Base-by-base conservation (phyloP, 2,113 vertebrate species). In the Glaucomys volans region DNA sequence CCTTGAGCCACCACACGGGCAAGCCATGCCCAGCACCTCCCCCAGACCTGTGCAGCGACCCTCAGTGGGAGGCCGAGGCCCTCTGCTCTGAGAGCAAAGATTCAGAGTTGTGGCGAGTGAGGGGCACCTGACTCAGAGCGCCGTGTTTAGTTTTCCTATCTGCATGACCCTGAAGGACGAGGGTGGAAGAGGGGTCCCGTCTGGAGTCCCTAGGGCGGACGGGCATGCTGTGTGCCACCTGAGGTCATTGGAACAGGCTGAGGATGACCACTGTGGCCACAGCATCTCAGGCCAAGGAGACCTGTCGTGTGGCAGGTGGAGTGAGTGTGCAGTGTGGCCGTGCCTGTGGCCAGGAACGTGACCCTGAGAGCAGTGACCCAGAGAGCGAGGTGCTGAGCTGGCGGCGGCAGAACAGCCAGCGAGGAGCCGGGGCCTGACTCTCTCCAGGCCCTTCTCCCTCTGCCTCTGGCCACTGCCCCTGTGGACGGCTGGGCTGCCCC, bases 151-250 rank as follows among this genome's bases (percentile, higher is more conserved):
- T 30, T 69, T 2, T 50, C 85, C 69, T 30, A 35, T 75, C 62
- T 64, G 64, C 4, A 2, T 28, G 3, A 24, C 8, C 67, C 2
- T 0, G 17, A 59, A 42, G 26, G 17, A 35, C 35, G n/a, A 77
- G 67, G 37, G n/a, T 59, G 13, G 8, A n/a, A 35, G 91, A 50
- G 17, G 66, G n/a, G 11, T 14, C 8, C 40, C 4, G 26, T 40
- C 28, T 66, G 44, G 57, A 84, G 32, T n/a, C 40, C 20, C 13
- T 8, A 4, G 54, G 50, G 28, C 13, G 2, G 3, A 24, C 40
- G 0, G 7, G 6, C 24, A 17, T 0, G 52, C 10, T 20, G 5
- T 26, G 6, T 10, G 10, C 12, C 4, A 2, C 26, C 26, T 37
- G 14, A 32, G 32, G 8, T 42, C 6, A 11, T 0, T 1, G 12